Evolutionary conservation across 2,113 vertebrate species (phyloP).

Genomic region (Esox niger): DNA sequence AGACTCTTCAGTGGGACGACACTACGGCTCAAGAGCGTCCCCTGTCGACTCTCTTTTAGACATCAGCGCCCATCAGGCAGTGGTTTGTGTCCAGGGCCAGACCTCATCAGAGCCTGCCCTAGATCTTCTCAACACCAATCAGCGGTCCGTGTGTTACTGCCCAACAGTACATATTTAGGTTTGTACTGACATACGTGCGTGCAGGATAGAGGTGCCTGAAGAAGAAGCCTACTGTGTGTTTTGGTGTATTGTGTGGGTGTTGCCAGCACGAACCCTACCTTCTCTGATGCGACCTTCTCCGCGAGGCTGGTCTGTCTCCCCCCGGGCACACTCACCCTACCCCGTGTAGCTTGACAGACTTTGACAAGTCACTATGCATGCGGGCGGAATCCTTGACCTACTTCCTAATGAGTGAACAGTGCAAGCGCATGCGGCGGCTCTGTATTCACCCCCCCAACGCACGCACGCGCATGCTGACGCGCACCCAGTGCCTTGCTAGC

Average conservation of each 20-base stretch:
- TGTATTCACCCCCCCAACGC: constrained; percentile 32
- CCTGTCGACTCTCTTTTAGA: constrained; percentile 43
- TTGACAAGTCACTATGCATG: constrained; percentile 75
- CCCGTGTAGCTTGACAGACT: constrained; percentile 76
- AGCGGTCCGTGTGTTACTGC: background rate
- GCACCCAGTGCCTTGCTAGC: constrained; percentile 36
- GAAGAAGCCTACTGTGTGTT: constrained; percentile 1
- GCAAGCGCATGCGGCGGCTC: constrained; percentile 58
- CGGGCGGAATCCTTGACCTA: constrained; percentile 80
- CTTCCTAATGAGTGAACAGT: constrained; percentile 77
- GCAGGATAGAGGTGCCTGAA: too few species aligned
- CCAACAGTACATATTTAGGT: constrained; percentile 2
- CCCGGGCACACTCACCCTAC: constrained; percentile 62
- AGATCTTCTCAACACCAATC: background rate
- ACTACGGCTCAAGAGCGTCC: constrained; percentile 56
- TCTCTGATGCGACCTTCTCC: too few species aligned
- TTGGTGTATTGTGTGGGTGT: constrained; percentile 31
- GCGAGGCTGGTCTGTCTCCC: too few species aligned
- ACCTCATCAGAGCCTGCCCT: background rate
- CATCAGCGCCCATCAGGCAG: too few species aligned
- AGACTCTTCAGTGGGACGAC: constrained; percentile 7
- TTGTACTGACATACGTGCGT: too few species aligned
- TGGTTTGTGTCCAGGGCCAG: too few species aligned
- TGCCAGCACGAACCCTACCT: too few species aligned
- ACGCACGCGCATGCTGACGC: constrained; percentile 22